phyloP scores from a whole-genome alignment of 1,140 invertebrate species.

The Bombus impatiens region DNA sequence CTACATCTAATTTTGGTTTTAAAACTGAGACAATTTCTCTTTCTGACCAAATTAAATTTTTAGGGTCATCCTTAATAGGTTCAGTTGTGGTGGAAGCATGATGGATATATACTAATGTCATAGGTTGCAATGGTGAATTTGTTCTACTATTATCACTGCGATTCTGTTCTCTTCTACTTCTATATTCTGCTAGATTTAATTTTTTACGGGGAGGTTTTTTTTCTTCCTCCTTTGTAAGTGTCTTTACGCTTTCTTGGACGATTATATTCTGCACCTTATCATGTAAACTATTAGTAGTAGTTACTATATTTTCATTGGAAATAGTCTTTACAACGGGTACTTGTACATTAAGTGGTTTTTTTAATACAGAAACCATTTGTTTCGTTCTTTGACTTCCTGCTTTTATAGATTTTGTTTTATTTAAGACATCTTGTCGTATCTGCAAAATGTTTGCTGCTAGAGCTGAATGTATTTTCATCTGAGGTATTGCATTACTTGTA shows the following conservation, averaged over 20 bases:
- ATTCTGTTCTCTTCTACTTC: constrained; percentile 77
- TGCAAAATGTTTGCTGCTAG: constrained; percentile 72
- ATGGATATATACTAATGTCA: constrained; percentile 71
- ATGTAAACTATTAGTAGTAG: constrained; percentile 69
- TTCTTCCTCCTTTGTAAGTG: constrained; percentile 49
- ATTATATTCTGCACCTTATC: constrained; percentile 69
- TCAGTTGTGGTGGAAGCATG: constrained; percentile 74
- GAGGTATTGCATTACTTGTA: constrained; percentile 50
- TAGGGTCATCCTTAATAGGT: constrained; percentile 63
- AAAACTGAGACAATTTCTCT: constrained; percentile 73
- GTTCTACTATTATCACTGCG: constrained; percentile 71
- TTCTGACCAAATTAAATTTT: constrained; percentile 71
- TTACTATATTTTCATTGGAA: constrained; percentile 67
- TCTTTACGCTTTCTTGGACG: constrained; percentile 57
- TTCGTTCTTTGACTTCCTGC: constrained; percentile 50
- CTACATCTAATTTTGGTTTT: constrained; percentile 68
- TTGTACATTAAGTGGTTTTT: constrained; percentile 69
- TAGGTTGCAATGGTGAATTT: constrained; percentile 70
- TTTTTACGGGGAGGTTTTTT: constrained; percentile 77
- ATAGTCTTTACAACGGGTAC: constrained; percentile 29
- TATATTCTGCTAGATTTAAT: constrained; percentile 82
- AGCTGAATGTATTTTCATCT: constrained; percentile 73
- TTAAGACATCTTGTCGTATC: constrained; percentile 60
- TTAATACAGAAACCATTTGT: constrained; percentile 78
- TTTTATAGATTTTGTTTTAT: constrained; percentile 65